Conservation (phyloP, 2,113 vertebrate genomes). For the Pomatostomus ruficeps region DNA sequence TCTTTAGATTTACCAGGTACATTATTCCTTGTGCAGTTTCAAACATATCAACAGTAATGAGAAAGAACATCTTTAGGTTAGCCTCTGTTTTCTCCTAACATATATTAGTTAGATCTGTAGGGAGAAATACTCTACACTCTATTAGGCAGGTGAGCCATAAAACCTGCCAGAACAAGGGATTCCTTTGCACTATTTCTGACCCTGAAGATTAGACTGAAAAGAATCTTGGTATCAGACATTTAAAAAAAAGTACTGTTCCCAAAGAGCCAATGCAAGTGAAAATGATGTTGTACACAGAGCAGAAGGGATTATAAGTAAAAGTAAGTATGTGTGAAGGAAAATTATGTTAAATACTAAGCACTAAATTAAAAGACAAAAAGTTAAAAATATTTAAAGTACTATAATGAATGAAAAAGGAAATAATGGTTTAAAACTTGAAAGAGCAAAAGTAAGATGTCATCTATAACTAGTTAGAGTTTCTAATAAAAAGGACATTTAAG, state of each 20-base stretch:
- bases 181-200: background rate
- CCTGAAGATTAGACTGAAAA: background rate
- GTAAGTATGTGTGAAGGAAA: background rate
- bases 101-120: background rate
- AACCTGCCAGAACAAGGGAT: background rate
- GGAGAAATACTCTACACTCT: slow-evolving; percentile 10
- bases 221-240: background rate
- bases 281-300: background rate
- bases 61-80: slow-evolving; percentile 39
- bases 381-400: background rate
- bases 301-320: background rate
- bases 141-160: background rate
- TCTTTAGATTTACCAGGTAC: slow-evolving; percentile 51
- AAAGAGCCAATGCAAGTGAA: background rate
- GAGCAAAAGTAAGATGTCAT: background rate
- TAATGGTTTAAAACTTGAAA: background rate
- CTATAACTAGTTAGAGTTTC: background rate
- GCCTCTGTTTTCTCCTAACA: slow-evolving; percentile 3
- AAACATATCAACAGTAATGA: slow-evolving; percentile 42
- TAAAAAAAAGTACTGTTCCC: background rate
- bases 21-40: slow-evolving; percentile 29
- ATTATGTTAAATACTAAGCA: background rate
- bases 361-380: background rate
- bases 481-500: background rate
- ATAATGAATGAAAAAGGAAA: background rate